Conservation (phyloP, 1,140 invertebrate species). For the Patella vulgata region DNA sequence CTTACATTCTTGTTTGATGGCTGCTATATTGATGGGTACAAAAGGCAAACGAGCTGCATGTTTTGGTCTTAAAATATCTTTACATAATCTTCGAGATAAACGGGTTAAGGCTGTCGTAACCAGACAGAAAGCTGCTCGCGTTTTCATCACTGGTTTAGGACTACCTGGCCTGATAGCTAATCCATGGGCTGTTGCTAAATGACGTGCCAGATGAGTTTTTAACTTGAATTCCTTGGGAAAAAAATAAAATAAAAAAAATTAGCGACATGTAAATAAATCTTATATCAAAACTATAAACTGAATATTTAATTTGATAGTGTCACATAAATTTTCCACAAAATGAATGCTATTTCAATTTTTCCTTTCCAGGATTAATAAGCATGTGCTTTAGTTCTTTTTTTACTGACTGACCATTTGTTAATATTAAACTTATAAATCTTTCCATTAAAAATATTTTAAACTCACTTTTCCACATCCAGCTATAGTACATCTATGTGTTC, state of each 20-base stretch:
- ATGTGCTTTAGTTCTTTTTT: too few relatives aligned
- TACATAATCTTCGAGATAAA: conserved; percentile 85
- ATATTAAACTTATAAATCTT: too few relatives aligned
- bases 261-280: not conserved
- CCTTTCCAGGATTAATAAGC: too few relatives aligned
- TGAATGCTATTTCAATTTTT: too few relatives aligned
- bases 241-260: conserved; percentile 14
- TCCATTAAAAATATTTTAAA: conserved; percentile 22
- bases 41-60: conserved; percentile 90
- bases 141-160: conserved; percentile 94
- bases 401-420: too few relatives aligned
- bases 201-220: conserved; percentile 89
- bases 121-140: conserved; percentile 93
- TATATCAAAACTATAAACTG: too few relatives aligned
- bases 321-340: too few relatives aligned
- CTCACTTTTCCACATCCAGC: conserved; percentile 84
- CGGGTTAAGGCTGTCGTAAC: conserved; percentile 87
- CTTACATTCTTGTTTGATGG: conserved; percentile 76
- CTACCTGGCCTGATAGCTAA: conserved; percentile 75
- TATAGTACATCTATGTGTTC: conserved; percentile 88
- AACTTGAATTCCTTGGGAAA: conserved; percentile 83
- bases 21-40: conserved; percentile 82
- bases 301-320: too few relatives aligned
- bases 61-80: conserved; percentile 82
- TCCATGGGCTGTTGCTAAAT: conserved; percentile 92